A percentile compares a stretch with the other conserved stretches of the same genome.
These are phyloP conservation scores for Aptenodytes forsteri DNA, from an alignment of 2,113 vertebrate genomes.

Conservation along the genomic window DNA sequence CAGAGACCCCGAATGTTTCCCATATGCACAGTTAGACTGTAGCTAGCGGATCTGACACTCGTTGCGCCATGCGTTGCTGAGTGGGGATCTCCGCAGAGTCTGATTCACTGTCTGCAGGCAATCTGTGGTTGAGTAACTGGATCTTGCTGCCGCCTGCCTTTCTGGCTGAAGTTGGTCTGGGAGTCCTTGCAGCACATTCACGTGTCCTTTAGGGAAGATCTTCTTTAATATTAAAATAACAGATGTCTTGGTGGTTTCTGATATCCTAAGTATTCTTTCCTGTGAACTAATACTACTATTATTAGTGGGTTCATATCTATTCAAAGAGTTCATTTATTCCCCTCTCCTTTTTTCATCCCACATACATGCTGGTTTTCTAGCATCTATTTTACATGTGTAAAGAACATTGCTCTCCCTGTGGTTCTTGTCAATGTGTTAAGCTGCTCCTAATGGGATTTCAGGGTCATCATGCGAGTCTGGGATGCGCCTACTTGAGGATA, in stretches of 20 bases:
- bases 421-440: background rate
- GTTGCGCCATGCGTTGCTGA: accelerated
- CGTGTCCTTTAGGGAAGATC: background rate
- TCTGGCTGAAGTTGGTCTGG: background rate
- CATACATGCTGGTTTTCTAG: background rate
- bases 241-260: slow-evolving; percentile 55
- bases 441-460: slow-evolving; percentile 1
- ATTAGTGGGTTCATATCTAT: background rate
- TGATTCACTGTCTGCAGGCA: background rate
- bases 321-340: background rate
- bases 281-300: background rate
- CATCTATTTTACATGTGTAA: background rate
- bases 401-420: background rate
- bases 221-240: slow-evolving; percentile 11
- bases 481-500: background rate
- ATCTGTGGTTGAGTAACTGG: background rate
- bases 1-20: accelerated
- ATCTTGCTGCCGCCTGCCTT: background rate
- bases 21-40: background rate
- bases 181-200: background rate
- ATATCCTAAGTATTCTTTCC: slow-evolving; percentile 31
- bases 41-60: accelerated
- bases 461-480: background rate
- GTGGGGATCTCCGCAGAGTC: background rate
- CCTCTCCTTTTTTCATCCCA: background rate